Percentiles rank a stretch among this genome's conserved stretches.
These are phyloP conservation scores for Hemicrepidius hirtus DNA, from an alignment of 2,888 invertebrate genomes.

Conservation along the genomic window DNA sequence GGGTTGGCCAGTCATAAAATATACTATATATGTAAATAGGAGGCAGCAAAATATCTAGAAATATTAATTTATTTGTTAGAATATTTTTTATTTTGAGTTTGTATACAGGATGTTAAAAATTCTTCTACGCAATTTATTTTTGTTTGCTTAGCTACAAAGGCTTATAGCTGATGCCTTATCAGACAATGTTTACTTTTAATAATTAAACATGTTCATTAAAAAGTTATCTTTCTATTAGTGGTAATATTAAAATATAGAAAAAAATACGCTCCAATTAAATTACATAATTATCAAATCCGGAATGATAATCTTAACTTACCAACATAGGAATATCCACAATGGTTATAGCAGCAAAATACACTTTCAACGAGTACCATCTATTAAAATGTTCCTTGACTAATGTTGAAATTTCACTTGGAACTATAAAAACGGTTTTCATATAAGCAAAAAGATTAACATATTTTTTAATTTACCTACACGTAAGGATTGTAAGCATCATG, in stretches of 20 bases:
- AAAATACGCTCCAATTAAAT: not conserved
- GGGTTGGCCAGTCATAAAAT: slow-evolving; percentile 94
- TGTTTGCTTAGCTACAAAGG: slow-evolving; percentile 78
- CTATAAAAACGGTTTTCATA: no score
- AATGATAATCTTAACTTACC: slow-evolving; percentile 72
- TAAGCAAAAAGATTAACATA: no score
- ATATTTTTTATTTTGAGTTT: no score
- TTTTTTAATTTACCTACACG: slow-evolving; percentile 79
- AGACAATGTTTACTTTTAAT: slow-evolving; percentile 86
- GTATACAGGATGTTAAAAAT: no score
- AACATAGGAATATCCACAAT: slow-evolving; percentile 86
- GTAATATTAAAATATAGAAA: not conserved
- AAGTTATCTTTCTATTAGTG: no score
- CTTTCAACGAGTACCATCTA: slow-evolving; percentile 90
- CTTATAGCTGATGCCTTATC: slow-evolving; percentile 75
- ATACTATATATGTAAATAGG: slow-evolving; percentile 84
- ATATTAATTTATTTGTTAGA: not conserved
- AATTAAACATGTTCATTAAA: slow-evolving; percentile 6
- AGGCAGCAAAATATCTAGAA: slow-evolving; percentile 80
- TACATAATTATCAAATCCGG: slow-evolving; percentile 38
- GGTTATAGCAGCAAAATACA: slow-evolving; percentile 85
- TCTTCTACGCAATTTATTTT: not conserved
- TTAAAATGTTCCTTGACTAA: slow-evolving; percentile 90
- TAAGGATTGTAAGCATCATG: slow-evolving; percentile 92
- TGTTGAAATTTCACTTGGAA: slow-evolving; percentile 88